These are phyloP conservation scores for Amyelois transitella DNA, from an alignment of 1,140 invertebrate species.

Conservation along the genomic window DNA sequence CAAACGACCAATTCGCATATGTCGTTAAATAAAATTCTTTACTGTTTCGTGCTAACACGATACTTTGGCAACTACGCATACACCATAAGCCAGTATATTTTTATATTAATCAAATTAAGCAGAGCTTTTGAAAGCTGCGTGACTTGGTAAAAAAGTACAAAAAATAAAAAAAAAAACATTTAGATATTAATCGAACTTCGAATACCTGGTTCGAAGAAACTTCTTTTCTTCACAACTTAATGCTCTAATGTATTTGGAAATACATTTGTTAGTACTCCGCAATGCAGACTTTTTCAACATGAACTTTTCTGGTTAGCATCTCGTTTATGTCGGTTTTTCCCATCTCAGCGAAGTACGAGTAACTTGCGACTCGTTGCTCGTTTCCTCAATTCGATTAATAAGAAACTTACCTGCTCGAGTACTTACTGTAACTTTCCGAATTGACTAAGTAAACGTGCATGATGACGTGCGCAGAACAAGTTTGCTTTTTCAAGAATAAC, in stretches of 20 bases:
- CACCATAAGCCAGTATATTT: too few species aligned
- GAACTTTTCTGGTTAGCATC: background rate
- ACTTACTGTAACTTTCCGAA: background rate
- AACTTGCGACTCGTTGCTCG: background rate
- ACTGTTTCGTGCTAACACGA: too few species aligned
- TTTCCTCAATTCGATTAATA: background rate
- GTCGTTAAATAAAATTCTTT: too few species aligned
- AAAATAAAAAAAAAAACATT: too few species aligned
- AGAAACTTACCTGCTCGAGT: background rate
- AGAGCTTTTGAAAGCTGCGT: too few species aligned
- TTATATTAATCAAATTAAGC: too few species aligned
- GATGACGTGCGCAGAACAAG: slow-evolving; percentile 1
- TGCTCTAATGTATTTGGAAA: background rate
- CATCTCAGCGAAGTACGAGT: background rate
- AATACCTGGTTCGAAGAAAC: too few species aligned
- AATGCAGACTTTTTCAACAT: background rate
- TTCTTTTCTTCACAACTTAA: background rate
- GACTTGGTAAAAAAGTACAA: too few species aligned
- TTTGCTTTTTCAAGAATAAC: too few species aligned
- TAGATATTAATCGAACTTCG: too few species aligned
- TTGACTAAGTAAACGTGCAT: background rate
- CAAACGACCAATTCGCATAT: too few species aligned
- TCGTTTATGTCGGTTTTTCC: background rate
- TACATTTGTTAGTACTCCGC: background rate
- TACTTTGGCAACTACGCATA: too few species aligned